A percentile compares a stretch with the other conserved stretches of the same genome.
Evolutionary conservation across 2,113 vertebrate genomes (phyloP).

Genomic region (Rhinogobius similis): DNA sequence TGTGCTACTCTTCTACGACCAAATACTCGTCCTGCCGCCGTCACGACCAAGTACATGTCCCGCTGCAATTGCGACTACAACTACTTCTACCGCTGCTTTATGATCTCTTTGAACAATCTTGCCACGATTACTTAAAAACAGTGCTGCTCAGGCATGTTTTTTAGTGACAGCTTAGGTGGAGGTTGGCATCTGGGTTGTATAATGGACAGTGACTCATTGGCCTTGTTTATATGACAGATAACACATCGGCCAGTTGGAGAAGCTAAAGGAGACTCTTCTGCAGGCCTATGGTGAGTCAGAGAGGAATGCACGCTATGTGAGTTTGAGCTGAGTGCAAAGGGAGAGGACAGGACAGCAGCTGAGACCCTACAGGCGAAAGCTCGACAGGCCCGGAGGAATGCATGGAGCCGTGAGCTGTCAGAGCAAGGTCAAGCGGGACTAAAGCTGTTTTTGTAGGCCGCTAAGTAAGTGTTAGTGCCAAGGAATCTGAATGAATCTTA

Average conservation of each 20-base stretch:
- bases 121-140: not conserved
- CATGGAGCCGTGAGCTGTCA: conserved; percentile 30
- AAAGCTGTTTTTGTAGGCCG: not conserved
- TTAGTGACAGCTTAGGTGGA: conserved; percentile 32
- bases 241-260: conserved; percentile 12
- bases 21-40: not conserved
- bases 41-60: not conserved
- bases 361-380: conserved; percentile 61
- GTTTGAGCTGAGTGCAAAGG: conserved; percentile 40
- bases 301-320: conserved; percentile 66
- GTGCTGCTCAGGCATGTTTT: conserved; percentile 9
- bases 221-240: conserved; percentile 50
- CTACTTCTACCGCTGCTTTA: not conserved
- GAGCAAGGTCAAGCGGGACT: conserved; percentile 19
- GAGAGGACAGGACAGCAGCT: conserved; percentile 62
- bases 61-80: not conserved
- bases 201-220: conserved; percentile 53
- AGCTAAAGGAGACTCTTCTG: conserved; percentile 10
- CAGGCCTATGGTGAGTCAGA: conserved; percentile 62
- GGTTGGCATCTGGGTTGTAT: conserved; percentile 35
- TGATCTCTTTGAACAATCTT: not conserved
- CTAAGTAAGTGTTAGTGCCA: not conserved
- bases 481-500: not conserved
- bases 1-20: not conserved
- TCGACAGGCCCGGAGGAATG: conserved; percentile 52